Evolutionary conservation across 1,140 invertebrate genomes (phyloP).

Genomic region (Propsilocerus akamusi): DNA sequence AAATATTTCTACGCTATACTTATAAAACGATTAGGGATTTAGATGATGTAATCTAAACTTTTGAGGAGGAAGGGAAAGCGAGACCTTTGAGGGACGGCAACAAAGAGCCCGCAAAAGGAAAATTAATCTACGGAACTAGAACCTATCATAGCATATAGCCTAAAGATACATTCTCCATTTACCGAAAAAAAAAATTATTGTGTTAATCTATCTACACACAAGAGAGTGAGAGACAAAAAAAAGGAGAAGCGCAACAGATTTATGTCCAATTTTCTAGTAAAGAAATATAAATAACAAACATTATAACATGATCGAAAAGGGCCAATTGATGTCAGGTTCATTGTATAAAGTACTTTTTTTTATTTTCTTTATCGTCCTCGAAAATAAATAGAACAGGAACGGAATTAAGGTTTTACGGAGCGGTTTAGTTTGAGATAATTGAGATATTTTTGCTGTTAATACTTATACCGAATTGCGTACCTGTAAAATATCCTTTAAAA

Average conservation of each 20-base stretch:
- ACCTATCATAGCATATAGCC: background rate
- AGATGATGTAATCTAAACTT: no score
- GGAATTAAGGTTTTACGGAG: background rate
- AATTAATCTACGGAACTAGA: constrained; percentile 3
- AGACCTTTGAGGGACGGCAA: no score
- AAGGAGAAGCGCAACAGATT: background rate
- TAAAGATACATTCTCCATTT: no score
- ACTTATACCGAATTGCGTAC: background rate
- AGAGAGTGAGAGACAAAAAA: no score
- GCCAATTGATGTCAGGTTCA: constrained; percentile 3
- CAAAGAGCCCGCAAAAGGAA: no score
- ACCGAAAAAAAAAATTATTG: no score
- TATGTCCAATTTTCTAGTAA: background rate
- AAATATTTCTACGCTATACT: no score
- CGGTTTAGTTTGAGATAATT: background rate
- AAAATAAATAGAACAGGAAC: background rate
- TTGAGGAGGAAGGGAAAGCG: no score
- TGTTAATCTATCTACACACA: no score
- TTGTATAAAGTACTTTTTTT: background rate
- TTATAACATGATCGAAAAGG: constrained; percentile 3
- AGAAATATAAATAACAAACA: constrained; percentile 3
- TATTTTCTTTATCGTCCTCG: background rate
- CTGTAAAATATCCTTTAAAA: background rate
- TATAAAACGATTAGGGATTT: no score
- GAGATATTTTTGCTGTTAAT: background rate